phyloP scores from a whole-genome alignment of 2,888 invertebrate genomes.

The Dendrolimus pini region DNA sequence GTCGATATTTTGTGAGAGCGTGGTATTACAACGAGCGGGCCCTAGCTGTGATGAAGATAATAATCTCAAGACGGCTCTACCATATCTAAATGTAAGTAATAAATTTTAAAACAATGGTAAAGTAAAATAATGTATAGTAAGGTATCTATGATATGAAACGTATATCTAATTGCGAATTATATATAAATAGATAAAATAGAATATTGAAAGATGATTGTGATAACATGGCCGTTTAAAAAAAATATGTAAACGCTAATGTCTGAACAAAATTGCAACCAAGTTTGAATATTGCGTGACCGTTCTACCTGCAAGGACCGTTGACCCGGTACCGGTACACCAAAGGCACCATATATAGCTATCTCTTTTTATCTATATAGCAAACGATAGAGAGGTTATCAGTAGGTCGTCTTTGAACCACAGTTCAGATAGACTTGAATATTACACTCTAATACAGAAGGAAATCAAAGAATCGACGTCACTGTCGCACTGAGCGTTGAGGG shows the following conservation, averaged over 20 bases:
- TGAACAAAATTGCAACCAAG: not conserved
- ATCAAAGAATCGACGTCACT: too few relatives aligned
- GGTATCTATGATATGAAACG: too few relatives aligned
- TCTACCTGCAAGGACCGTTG: slow-evolving; percentile 26
- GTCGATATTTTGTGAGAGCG: too few relatives aligned
- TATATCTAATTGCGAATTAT: not conserved
- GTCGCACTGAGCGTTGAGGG: too few relatives aligned
- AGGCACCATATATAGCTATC: slow-evolving; percentile 10
- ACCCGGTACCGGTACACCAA: slow-evolving; percentile 21
- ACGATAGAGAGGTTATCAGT: slow-evolving; percentile 4
- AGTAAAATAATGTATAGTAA: too few relatives aligned
- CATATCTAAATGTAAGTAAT: too few relatives aligned
- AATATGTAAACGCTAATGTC: not conserved
- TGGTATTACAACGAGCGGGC: too few relatives aligned
- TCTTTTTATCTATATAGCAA: slow-evolving; percentile 10
- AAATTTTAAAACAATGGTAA: too few relatives aligned
- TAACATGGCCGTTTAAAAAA: not conserved
- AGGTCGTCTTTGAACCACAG: not conserved
- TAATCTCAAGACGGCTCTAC: too few relatives aligned
- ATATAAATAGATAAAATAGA: not conserved
- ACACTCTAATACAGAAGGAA: too few relatives aligned
- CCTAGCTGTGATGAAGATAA: too few relatives aligned
- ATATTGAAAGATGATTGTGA: not conserved
- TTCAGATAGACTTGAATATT: not conserved
- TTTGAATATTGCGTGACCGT: slow-evolving; percentile 4